A percentile compares a stretch with the other conserved stretches of the same genome.
Evolutionary conservation across 2,113 vertebrate genomes (phyloP).

Genomic region (Onychostoma macrolepis): DNA sequence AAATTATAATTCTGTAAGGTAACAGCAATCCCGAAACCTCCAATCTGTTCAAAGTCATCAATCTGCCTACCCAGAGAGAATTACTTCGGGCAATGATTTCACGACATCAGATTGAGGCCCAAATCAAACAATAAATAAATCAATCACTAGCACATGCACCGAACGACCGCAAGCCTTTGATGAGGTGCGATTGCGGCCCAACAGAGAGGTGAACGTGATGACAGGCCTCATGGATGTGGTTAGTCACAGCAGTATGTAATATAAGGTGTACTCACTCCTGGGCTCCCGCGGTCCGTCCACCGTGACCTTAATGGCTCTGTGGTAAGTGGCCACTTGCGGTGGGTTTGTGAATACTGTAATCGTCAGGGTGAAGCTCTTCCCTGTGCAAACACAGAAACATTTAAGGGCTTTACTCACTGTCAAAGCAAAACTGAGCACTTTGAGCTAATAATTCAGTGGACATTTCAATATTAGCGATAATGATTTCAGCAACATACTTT

Average conservation of each 20-base stretch:
- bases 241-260: conserved; percentile 39
- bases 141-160: not conserved
- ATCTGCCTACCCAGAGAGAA: not conserved
- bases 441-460: not conserved
- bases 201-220: conserved; percentile 34
- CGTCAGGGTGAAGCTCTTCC: conserved; percentile 99
- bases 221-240: conserved; percentile 58
- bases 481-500: not conserved
- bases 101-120: conserved; percentile 6
- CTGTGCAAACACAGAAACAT: conserved; percentile 76
- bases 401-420: conserved; percentile 58
- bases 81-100: not conserved
- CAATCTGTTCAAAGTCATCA: conserved; percentile 1
- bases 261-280: conserved; percentile 88
- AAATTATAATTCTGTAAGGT: not conserved
- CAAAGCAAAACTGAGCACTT: not conserved
- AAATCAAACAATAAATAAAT: conserved; percentile 36
- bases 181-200: conserved; percentile 1
- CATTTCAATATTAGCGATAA: not conserved
- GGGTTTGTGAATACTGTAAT: conserved; percentile 99
- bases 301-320: conserved; percentile 99
- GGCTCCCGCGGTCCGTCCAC: conserved; percentile 98
- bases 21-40: conserved; percentile 7
- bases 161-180: conserved; percentile 9
- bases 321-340: conserved; percentile 99